phyloP scores from a whole-genome alignment of 2,888 invertebrate species.

The Callosobruchus maculatus region DNA sequence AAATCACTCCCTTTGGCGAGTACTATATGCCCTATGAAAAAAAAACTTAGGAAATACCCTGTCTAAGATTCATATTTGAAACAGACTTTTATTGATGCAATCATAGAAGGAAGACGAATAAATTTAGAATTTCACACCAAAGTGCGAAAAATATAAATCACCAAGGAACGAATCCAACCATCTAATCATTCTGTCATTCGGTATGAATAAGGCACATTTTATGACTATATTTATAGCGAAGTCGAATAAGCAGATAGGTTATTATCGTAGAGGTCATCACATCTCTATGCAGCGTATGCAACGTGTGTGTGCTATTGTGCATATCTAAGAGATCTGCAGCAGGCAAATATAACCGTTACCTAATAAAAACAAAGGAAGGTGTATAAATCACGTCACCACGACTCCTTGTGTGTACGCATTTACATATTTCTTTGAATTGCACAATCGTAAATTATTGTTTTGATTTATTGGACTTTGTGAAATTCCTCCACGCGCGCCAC shows the following conservation, averaged over 20 bases:
- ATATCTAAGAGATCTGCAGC: neutral
- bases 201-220: neutral
- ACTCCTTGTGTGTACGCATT: neutral
- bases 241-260: neutral
- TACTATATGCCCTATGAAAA: no score
- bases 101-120: neutral
- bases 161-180: no score
- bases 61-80: neutral
- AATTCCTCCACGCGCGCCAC: neutral
- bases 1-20: no score
- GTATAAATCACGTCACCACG: neutral
- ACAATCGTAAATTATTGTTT: neutral
- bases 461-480: neutral
- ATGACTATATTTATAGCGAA: neutral
- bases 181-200: neutral
- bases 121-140: neutral
- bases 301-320: neutral
- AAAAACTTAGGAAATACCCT: no score
- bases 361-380: neutral
- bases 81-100: neutral
- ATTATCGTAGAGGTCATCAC: neutral
- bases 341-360: neutral
- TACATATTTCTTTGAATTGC: neutral
- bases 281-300: neutral
- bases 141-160: neutral